Evolutionary conservation across 30 jellyfish, hydroid and myxozoan genomes (phyloP), one percentile per base, ranked within the genome.

Genomic region (Aurelia coerulea): DNA sequence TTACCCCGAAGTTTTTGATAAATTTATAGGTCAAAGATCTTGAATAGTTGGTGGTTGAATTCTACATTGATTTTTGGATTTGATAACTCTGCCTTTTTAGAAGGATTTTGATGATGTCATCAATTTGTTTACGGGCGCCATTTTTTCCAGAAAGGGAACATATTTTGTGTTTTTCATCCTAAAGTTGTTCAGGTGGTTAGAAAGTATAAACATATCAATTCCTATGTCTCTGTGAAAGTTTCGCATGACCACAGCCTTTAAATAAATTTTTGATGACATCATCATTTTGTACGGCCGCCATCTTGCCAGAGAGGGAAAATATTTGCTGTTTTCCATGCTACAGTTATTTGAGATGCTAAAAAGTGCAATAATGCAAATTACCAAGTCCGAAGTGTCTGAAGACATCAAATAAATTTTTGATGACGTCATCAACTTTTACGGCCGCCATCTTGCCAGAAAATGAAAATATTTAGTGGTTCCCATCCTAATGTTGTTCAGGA

Each of bases 401-500:
- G 65, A 53, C 65, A 9, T 53, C 65, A 53, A 53, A 53, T 53
- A 53, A 53, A 53, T 53, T 68, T 68, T 35, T 68, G 58, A 68
- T 34, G 54, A 68, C 80, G 80, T 68, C 80, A 68, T 18, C 80
- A 68, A 68, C 80, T 68, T 68, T 23, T 23, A 23, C 29, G 29
- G 29, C 29, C 29, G 29, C 29, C 29, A 23, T 23, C 29, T 23
- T 23, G 29, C 29, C 29, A 23, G 29, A 23, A 23, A 23, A 23
- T 23, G 29, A 23, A 23, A 23, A 23, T 23, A 23, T 23, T 23
- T 23, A 23, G 29, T 23, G 29, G 29, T 23, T 23, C 29, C 29
- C 29, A 23, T 23, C 29, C 29, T 23, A 23, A 23, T 23, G 29
- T 23, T 23, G 29, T 23, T 23, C 29, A 23, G 29, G 29, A 23